Evolutionary conservation across 2,888 invertebrate species (phyloP), one percentile per base, ranked within the genome.

Genomic region (Hirtodrosophila trivittata): DNA sequence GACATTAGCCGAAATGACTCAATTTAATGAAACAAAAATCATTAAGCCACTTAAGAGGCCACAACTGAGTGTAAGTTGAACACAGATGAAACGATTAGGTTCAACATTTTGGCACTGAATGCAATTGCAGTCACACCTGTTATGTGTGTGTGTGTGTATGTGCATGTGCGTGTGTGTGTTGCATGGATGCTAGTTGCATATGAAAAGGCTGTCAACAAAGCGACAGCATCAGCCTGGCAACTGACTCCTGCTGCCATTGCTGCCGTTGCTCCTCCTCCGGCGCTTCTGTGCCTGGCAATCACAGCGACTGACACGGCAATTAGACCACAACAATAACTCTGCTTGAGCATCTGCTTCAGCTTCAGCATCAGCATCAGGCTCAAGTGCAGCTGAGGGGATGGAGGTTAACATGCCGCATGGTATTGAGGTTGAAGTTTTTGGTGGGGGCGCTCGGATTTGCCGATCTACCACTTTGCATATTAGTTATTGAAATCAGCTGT

Each of bases 401-500:
- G 18, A 21, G 18, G 18, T 21, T 21, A 21, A 3, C 18, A 21
- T 21, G 18, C 5, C 5, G 18, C 18, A 21, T 21, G 18, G 5
- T 21, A 21, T 21, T 3, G 14, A 21, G 9, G 39, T 10, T 13
- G 14, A 4, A 6, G 5, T n/a, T n/a, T n/a, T n/a, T n/a, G n/a
- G 28, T 32, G 28, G 32, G 32, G 30, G 30, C 30, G 42, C 54
- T 49, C 46, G 38, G 66, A 9, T 35, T 55, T 59, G 54, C 42
- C 70, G 74, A 70, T 74, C 68, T 55, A 66, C 62, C 85, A 75
- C 81, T 80, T 76, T 78, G 76, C 80, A 86, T 80, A 80, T 80
- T 80, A 82, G 87, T 82, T 82, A 86, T 77, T 86, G 82, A 86
- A 82, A 85, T 86, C 82, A 85, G 87, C 82, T 82, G 87, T 86